These are phyloP conservation scores for Fissipunctia ypsillon DNA, from an alignment of 2,888 invertebrate species.

Conservation along the genomic window DNA sequence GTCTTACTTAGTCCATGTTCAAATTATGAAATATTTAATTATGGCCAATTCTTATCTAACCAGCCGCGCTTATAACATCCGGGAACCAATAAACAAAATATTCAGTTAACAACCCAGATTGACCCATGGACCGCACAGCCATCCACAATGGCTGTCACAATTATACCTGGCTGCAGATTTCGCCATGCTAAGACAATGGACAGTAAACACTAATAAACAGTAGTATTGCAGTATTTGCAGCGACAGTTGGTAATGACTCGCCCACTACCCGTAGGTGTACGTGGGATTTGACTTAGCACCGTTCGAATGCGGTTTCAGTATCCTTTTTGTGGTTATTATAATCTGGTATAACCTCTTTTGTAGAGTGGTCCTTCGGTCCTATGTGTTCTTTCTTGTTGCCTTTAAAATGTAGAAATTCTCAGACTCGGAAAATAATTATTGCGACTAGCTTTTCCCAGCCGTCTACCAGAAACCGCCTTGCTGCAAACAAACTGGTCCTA, in stretches of 20 bases:
- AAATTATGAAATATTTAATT: constrained; percentile 1
- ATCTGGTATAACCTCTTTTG: constrained; percentile 28
- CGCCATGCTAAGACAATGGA: constrained; percentile 65
- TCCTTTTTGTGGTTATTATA: constrained; percentile 49
- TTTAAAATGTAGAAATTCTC: constrained; percentile 39
- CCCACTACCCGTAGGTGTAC: constrained; percentile 55
- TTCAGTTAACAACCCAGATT: constrained; percentile 54
- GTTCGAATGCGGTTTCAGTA: constrained; percentile 48
- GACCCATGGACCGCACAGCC: constrained; percentile 54
- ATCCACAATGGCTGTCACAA: constrained; percentile 53
- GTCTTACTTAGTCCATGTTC: no score
- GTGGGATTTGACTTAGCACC: constrained; percentile 64
- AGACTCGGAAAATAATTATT: constrained; percentile 39
- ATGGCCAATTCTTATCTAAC: neutral
- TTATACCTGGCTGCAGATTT: constrained; percentile 54
- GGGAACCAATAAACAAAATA: constrained; percentile 47
- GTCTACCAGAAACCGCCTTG: constrained; percentile 46
- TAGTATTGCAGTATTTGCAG: constrained; percentile 58
- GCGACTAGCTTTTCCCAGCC: constrained; percentile 34
- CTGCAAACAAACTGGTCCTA: constrained; percentile 51
- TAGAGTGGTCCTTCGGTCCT: neutral
- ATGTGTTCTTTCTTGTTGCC: neutral
- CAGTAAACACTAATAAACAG: constrained; percentile 61
- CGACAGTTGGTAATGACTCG: constrained; percentile 64
- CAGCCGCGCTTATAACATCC: neutral